Base-by-base conservation (phyloP, 2,113 vertebrate genomes). In the Mustela nigripes region DNA sequence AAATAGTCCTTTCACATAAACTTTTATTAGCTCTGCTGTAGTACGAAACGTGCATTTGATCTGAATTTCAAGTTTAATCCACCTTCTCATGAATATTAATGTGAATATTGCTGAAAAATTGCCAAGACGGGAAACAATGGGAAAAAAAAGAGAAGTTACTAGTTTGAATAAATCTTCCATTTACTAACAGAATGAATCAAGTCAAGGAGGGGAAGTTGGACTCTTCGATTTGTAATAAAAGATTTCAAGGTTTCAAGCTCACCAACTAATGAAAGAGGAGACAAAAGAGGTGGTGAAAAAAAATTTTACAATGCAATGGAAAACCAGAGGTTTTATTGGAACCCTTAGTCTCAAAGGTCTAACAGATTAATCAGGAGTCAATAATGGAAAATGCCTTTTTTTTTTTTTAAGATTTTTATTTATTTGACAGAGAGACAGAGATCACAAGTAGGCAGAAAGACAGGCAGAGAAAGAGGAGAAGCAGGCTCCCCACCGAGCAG, bases 11-110 rank as follows among this genome's bases (percentile, higher is more conserved):
- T 89, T 53, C 15, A 45, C 9, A 39, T 65, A 89, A 58, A 50
- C 26, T 71, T 93, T 80, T 63, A 92, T 21, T 73, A 90, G 33
- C 28, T 80, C 14, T 90, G 18, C 5, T 62, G 79, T 36, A 73
- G 71, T 26, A 2, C 7, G 71, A 21, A 31, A 89, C 3, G 85
- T 91, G 33, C 42, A 97, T 56, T 92, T 58, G 21, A 82, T 83
- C 33, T 87, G 39, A 95, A 87, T 81, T 96, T 80, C 58, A 94
- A 73, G 83, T 67, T 95, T 33, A 16, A 36, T 42, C 11, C 0
- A 82, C 45, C 14, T 95, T 91, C 31, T 84, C n/a, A 42, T 91
- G 36, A 95, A 74, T 95, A 69, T 87, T 95, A 96, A 89, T 65
- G 7, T 93, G 48, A 93, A 65, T 79, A 94, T 87, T 78, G 18